Evolutionary conservation across 2,797 vertebrate species (phyloP).

Genomic region (Halcyon leucocephala): DNA sequence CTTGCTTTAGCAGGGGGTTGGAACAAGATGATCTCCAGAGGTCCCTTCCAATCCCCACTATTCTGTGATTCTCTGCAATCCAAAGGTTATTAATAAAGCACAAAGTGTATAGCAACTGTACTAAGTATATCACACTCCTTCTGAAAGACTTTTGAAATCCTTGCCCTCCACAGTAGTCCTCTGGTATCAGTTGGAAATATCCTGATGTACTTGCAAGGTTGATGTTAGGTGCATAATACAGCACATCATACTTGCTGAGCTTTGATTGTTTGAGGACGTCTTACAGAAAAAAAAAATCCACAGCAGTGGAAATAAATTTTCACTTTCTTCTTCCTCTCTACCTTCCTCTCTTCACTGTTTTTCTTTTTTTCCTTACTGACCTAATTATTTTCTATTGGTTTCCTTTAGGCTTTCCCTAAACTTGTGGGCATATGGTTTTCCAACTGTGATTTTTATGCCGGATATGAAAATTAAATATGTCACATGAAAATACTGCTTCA

Average conservation of each 20-base stretch:
- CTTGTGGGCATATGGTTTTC: not conserved
- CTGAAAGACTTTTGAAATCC: not conserved
- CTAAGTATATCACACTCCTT: not conserved
- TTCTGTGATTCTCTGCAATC: not conserved
- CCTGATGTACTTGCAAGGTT: not conserved
- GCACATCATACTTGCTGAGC: not conserved
- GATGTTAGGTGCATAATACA: not conserved
- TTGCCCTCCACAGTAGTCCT: not conserved
- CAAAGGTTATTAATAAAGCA: not conserved
- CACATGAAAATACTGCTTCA: not conserved
- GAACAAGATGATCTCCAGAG: not conserved
- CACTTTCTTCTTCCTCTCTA: not conserved
- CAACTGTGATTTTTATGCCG: slow-evolving; percentile 4
- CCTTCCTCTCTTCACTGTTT: not conserved
- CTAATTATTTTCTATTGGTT: not conserved
- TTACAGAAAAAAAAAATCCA: not conserved
- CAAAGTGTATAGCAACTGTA: not conserved
- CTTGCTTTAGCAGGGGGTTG: not conserved
- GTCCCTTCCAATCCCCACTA: not conserved
- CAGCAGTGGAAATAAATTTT: not conserved
- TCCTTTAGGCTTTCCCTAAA: not conserved
- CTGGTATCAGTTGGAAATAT: not conserved
- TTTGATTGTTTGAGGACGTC: not conserved
- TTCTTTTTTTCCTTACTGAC: not conserved
- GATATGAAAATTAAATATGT: not conserved